Evolutionary conservation across 2,797 vertebrate species (phyloP), one percentile per base, ranked within the genome.

Genomic region (Tachyglossus aculeatus): DNA sequence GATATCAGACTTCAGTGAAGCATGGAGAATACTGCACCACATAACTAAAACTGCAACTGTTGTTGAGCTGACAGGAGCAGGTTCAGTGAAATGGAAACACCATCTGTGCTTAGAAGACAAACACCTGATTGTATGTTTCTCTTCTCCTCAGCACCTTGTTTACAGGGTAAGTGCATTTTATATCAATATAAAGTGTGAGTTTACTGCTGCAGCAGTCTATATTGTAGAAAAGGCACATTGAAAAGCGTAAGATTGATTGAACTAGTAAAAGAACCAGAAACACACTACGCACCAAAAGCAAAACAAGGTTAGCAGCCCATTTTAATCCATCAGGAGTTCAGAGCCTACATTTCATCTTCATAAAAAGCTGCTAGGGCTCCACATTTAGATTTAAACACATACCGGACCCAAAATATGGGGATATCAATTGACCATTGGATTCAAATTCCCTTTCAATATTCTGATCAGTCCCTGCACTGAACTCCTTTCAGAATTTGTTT

Each of bases 151-250:
- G 53, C 41, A 61, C 51, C 71, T 76, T 81, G 75, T 85, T 83
- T 71, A 85, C 76, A 71, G 71, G 58, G 80, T 71, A 81, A 80
- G 50, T 76, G 76, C 63, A 71, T 80, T 85, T 80, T 83, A 80
- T 76, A 69, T 78, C 18, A 3, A 80, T 67, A 80, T 73, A 76
- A 87, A 74, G 56, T 80, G 45, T 79, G 71, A 74, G 60, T 74
- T 86, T 71, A 78, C 54, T 74, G 73, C 78, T 41, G 48, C 45
- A 50, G 59, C 51, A 78, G 78, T 74, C 59, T 3, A 0, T 83
- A 80, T 72, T 11, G 0, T 52, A 45, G 54, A 45, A 78, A 61
- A 83, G 80, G 81, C 56, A 61, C 71, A 78, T 0, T 61, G 71
- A 69, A 81, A 78, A 77, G 71, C 34, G 54, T 13, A 61, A 71